A percentile compares a stretch with the other conserved stretches of the same genome.
Evolutionary conservation across 2,888 invertebrate species (phyloP).

Genomic region (Nemotelus pantherinus): DNA sequence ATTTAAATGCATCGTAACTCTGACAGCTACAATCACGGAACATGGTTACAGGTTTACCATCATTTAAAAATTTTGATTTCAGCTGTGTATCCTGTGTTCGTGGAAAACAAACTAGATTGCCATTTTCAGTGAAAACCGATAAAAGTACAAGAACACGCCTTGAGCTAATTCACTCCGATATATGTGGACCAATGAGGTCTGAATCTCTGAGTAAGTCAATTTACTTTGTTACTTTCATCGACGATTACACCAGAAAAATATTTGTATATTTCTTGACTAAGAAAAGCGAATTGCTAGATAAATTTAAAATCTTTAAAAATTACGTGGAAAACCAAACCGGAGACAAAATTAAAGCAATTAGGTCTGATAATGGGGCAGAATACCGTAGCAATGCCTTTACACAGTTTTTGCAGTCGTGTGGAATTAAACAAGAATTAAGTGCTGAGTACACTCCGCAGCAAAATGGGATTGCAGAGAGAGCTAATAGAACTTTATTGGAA

Average conservation of each 20-base stretch:
- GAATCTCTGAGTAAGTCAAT: too few species aligned
- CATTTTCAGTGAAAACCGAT: too few species aligned
- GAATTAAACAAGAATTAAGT: too few species aligned
- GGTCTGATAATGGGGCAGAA: too few species aligned
- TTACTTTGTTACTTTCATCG: not conserved
- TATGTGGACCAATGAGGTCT: not conserved
- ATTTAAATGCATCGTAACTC: not conserved
- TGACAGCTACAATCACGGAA: too few species aligned
- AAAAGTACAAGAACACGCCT: not conserved
- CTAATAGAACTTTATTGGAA: constrained; percentile 53
- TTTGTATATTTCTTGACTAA: not conserved
- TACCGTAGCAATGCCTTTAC: too few species aligned
- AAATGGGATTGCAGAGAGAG: constrained; percentile 53
- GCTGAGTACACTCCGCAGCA: too few species aligned
- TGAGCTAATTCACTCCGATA: not conserved
- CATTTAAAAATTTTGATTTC: too few species aligned
- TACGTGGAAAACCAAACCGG: not conserved
- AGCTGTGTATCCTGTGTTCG: too few species aligned
- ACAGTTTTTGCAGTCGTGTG: too few species aligned
- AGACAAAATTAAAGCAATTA: constrained; percentile 41
- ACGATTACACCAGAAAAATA: not conserved
- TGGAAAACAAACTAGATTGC: too few species aligned
- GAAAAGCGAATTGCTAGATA: not conserved
- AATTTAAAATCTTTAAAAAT: not conserved
- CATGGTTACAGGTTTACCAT: too few species aligned